Percentiles rank a stretch among this genome's conserved stretches.
These are phyloP conservation scores for Pelobates cultripes DNA, from an alignment of 2,797 vertebrate species.

Conservation along the genomic window DNA sequence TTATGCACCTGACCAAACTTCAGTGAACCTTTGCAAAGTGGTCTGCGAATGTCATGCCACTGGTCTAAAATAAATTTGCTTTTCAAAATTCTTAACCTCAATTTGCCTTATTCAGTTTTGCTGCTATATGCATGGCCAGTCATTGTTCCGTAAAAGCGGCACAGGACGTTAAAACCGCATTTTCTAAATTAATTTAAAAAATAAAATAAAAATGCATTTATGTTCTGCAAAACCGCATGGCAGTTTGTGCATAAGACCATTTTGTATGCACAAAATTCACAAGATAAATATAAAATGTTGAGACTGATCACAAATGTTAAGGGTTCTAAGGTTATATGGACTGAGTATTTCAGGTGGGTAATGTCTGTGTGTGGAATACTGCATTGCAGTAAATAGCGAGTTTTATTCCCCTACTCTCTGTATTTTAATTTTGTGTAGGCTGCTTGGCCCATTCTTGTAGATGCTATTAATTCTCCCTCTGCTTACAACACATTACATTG, in stretches of 20 bases:
- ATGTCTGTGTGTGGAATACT: conserved; percentile 57
- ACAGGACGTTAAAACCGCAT: conserved; percentile 23
- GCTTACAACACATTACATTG: conserved; percentile 62
- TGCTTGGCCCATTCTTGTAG: conserved; percentile 15
- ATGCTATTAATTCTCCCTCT: conserved; percentile 76
- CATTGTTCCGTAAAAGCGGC: neutral
- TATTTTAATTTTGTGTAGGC: conserved; percentile 14
- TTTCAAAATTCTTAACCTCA: conserved; percentile 13
- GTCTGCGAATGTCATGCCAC: conserved; percentile 18
- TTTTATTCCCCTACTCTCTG: neutral
- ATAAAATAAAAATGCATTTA: neutral
- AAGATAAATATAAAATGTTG: conserved; percentile 1
- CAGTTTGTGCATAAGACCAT: neutral
- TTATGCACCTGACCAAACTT: conserved; percentile 1
- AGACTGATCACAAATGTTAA: conserved; percentile 6
- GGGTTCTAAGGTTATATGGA: conserved; percentile 19
- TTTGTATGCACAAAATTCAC: conserved; percentile 10
- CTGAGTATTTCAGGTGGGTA: conserved; percentile 54
- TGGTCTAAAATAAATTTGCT: conserved; percentile 8
- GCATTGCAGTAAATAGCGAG: conserved; percentile 11
- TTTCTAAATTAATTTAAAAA: neutral
- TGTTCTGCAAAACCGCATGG: neutral
- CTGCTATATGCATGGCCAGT: conserved; percentile 30
- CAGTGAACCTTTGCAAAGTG: neutral
- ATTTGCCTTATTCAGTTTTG: conserved; percentile 44